These are phyloP conservation scores for Ectemnius cavifrons DNA, from an alignment of 2,888 invertebrate species.

Conservation along the genomic window DNA sequence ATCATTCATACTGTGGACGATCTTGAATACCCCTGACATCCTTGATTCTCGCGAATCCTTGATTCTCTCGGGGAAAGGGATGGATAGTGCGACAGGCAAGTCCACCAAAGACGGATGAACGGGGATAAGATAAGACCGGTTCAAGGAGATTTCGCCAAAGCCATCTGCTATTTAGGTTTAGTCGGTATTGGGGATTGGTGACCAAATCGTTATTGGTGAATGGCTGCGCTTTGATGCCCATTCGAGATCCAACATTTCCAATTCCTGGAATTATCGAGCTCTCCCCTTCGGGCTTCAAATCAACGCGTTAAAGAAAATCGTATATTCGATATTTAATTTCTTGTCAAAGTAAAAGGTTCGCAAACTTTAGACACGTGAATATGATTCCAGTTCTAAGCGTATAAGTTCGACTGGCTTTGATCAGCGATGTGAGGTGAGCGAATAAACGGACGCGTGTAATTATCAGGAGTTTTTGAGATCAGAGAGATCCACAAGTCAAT, in stretches of 20 bases:
- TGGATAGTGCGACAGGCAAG: not conserved
- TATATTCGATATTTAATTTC: too few relatives aligned
- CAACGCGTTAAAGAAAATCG: too few relatives aligned
- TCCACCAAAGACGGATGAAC: conserved; percentile 1
- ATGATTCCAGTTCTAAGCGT: too few relatives aligned
- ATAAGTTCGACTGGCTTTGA: not conserved
- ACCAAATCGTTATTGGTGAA: not conserved
- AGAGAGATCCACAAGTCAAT: not conserved
- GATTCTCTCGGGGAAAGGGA: not conserved
- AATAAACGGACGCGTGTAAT: not conserved
- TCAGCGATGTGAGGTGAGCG: not conserved
- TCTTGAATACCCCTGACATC: conserved; percentile 16
- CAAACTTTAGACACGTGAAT: too few relatives aligned
- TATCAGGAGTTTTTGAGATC: not conserved
- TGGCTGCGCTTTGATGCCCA: too few relatives aligned
- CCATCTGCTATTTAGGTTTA: conserved; percentile 25
- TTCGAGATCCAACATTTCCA: too few relatives aligned
- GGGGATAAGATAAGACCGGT: conserved; percentile 14
- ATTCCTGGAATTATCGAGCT: too few relatives aligned
- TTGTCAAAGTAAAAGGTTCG: too few relatives aligned
- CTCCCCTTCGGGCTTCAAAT: too few relatives aligned
- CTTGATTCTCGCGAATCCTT: not conserved
- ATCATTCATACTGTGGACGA: not conserved
- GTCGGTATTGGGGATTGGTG: conserved; percentile 23
- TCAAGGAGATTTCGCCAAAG: conserved; percentile 12